Evolutionary conservation across 2,113 vertebrate genomes (phyloP), one percentile per base, ranked within the genome.

Genomic region (Dromiciops gliroides): DNA sequence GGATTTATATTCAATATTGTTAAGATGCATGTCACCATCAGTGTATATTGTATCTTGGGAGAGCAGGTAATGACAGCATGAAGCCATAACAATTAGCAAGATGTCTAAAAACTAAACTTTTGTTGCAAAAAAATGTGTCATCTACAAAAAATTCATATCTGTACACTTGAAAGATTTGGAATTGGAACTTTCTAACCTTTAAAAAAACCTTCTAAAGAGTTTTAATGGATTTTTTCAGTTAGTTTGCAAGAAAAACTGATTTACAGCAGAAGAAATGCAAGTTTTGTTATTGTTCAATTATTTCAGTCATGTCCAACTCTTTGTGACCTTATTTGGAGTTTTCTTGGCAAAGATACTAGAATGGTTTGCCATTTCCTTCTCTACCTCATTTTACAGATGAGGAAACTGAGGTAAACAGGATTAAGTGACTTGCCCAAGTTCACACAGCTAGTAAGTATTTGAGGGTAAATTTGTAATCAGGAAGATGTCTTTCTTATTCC

Each of bases 371-470:
- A 56, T 56, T 56, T 56, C 25, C 53, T 31, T 48, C 12, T n/a
- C n/a, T n/a, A n/a, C n/a, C n/a, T 90, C 83, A 93, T 49, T 90
- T 92, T 25, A 67, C 50, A 93, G 47, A 92, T 49, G 7, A 95
- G 44, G 44, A 60, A 83, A n/a, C n/a, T n/a, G n/a, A n/a, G n/a
- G n/a, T n/a, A n/a, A n/a, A 56, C 83, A 48, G 90, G 16, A 11
- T 37, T 93, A 92, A 89, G 26, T 37, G 19, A 31, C 47, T 56
- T 48, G 37, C 47, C 50, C 16, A 75, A 2, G 51, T 7, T 92
- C 49, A 89, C 14, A 23, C 31, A 56, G 26, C 47, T 28, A 67
- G 26, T 48, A 56, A 56, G 26, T 56, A 28, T 56, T 10, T 56
- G 26, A 56, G 53, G 14, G 26, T 9, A 56, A 26, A 56, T 56